Evolutionary conservation across 2,113 vertebrate genomes (phyloP), one percentile per base, ranked within the genome.

Genomic region (Cynoglossus semilaevis): DNA sequence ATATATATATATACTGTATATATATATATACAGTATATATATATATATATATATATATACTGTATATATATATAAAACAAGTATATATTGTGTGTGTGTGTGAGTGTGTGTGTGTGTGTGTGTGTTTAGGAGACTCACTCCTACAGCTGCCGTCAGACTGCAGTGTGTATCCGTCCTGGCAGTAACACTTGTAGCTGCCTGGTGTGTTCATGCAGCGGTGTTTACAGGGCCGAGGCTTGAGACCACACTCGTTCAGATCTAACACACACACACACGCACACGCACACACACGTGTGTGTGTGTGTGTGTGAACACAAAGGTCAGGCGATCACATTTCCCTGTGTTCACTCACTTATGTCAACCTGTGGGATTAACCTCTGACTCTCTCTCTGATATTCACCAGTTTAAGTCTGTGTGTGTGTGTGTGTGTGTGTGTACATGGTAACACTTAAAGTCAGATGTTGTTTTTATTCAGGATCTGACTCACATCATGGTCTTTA

Each of bases 141-240:
- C 89, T 85, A 70, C 96, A 98, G 0, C 89, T 91, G 45, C 93
- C 93, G 19, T 97, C 93, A 1, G 89, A 78, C 89, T 92, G 90
- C 53, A 93, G 80, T 67, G 79, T 85, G 88, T 91, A 93, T 17
- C 94, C 93, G 0, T 93, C 92, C 70, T 86, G 88, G 62, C 96
- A 98, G 85, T 92, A 96, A 83, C 96, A 98, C 88, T 93, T 96
- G 91, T 92, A 97, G 90, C 94, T 97, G 55, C 96, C 95, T 0
- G 88, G 85, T 0, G 94, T 98, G 77, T 97, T 98, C 92, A 98
- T 93, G 42, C 96, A 98, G 82, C 95, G 92, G 79, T 98, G 94
- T 43, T 95, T 91, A 58, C 96, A 97, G 4, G 93, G 94, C 10
- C 93, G 91, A 18, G 96, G 96, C 77, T 93, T 95, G 77, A 92